Evolutionary conservation across 2,113 vertebrate genomes (phyloP), one percentile per base, ranked within the genome.

Genomic region (Nasalis larvatus): DNA sequence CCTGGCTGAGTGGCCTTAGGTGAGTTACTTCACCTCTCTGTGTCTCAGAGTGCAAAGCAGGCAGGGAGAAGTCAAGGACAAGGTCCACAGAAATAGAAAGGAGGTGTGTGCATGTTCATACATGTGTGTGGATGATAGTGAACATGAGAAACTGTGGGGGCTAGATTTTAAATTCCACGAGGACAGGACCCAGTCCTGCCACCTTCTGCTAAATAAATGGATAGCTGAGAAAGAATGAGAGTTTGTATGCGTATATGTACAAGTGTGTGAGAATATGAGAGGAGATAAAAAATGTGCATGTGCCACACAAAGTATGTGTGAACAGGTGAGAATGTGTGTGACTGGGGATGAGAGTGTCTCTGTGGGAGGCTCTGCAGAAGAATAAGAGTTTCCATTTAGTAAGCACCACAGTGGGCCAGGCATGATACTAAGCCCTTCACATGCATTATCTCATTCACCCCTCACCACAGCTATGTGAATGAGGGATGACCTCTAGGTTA

Each of bases 301-400:
- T 73, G 77, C 82, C 71, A 54, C 63, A 83, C 32, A 69, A 71
- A 96, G 73, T 77, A 37, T 71, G 80, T 73, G 73, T 93, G 60
- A 93, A 60, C 60, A 0, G 73, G 89, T 45, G 11, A 63, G 54
- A 92, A 90, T 2, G 18, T 52, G 71, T 56, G 40, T 73, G 87
- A 63, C 66, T 23, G 3, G 54, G 45, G 81, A 63, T 58, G 60
- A 90, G 32, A 40, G 82, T 90, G 40, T 89, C 73, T 95, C 77
- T 81, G 54, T 40, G 91, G 87, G 84, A 95, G 73, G 73, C 80
- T 82, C 89, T 82, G 40, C 52, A 45, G 56, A 96, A 84, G n/a
- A 94, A 74, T 77, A 49, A 86, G 20, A 89, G 73, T 95, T 98
- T 98, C 93, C 96, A 89, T 93, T 89, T 37, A 82, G 85, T 93